Percentiles rank a stretch among this genome's conserved stretches.
Conservation (phyloP, 2,113 vertebrate species). For the Oceanites oceanicus region DNA sequence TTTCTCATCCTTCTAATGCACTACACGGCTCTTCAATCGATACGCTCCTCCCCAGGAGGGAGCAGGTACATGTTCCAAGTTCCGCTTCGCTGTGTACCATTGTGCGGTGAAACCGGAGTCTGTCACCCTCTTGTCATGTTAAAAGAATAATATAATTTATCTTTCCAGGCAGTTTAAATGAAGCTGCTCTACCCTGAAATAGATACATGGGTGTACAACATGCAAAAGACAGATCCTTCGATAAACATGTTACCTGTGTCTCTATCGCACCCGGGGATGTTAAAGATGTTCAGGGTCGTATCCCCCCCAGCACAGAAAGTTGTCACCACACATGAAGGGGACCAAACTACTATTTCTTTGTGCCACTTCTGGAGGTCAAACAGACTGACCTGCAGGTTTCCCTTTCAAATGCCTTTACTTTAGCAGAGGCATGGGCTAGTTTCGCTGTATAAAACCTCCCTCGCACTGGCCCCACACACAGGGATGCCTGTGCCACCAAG, state of each 20-base stretch:
- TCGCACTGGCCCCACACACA: not conserved
- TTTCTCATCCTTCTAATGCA: not conserved
- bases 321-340: not conserved
- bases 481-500: not conserved
- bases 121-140: slow-evolving; percentile 23
- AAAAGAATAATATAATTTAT: slow-evolving; percentile 63
- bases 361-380: not conserved
- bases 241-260: not conserved
- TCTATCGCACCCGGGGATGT: accelerated
- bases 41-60: not conserved
- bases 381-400: not conserved
- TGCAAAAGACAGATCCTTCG: slow-evolving; percentile 20
- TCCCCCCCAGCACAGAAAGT: not conserved
- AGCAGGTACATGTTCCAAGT: not conserved
- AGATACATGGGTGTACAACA: slow-evolving; percentile 19
- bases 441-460: not conserved
- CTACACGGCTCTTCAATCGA: not conserved
- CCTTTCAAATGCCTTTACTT: not conserved
- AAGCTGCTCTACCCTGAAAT: slow-evolving; percentile 59
- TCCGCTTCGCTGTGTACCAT: slow-evolving; percentile 17
- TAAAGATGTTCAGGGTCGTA: not conserved
- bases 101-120: not conserved
- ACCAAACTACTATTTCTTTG: not conserved
- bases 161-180: slow-evolving; percentile 50
- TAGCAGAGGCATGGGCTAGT: not conserved